Evolutionary conservation across 2,113 vertebrate genomes (phyloP), one percentile per base, ranked within the genome.

Genomic region (Thinocorus orbignyianus): DNA sequence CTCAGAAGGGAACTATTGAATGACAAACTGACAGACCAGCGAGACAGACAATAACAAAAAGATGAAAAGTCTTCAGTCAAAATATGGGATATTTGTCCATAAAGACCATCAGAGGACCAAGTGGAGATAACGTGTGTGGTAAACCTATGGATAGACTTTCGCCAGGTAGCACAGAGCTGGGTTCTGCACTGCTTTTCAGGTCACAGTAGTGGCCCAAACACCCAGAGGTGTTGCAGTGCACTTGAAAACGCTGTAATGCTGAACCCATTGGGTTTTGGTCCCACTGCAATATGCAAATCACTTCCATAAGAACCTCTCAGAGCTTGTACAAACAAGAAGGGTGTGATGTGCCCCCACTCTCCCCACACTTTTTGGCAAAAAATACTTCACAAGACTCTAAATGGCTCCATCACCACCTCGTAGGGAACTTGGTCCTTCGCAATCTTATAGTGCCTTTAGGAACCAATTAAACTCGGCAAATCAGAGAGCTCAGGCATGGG

Each of bases 301-400:
- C 16, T 58, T 76, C 22, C 17, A 11, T 26, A 62, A 68, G 3
- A 26, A 48, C 31, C 64, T 88, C 42, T 64, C 42, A 51, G 55
- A n/a, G 62, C 33, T 51, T 23, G 17, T 10, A 52, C 52, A 30
- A 16, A 30, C 37, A 18, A 82, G 28, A 49, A 49, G 13, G 9
- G 4, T 13, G 5, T 1, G 0, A 58, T 22, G 9, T 28, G 12
- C 35, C 48, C 23, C 23, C 1, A 0, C 28, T 31, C 33, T 57
- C 42, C 9, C 16, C 22, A 5, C 6, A 44, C 13, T 25, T 81
- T 77, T 33, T 10, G 9, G 33, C n/a, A 58, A 71, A 84, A 89
- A 92, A 92, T 22, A 19, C 13, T 55, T 73, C 60, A 35, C 39
- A 55, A 26, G 26, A 39, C 52, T 17, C 37, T n/a, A 58, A 81